These are phyloP conservation scores for Polymixis flavicincta DNA, from an alignment of 2,888 invertebrate species.

Conservation along the genomic window DNA sequence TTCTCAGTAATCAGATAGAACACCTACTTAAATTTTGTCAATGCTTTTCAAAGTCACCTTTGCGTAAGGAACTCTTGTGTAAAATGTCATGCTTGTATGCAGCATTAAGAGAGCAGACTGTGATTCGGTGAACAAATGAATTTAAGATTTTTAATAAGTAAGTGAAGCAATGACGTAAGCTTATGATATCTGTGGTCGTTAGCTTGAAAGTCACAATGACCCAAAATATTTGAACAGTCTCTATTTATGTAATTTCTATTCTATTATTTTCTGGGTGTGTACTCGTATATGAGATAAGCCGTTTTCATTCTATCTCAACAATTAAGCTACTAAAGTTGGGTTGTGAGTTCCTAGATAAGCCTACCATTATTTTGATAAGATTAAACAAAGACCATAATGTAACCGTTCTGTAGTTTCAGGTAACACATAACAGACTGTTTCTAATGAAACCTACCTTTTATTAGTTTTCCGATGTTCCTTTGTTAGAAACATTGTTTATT, in stretches of 20 bases:
- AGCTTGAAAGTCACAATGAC: background rate
- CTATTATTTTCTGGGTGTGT: background rate
- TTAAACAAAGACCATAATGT: slow-evolving; percentile 17
- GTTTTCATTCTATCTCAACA: slow-evolving; percentile 6
- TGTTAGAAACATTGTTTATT: background rate
- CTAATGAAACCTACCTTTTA: slow-evolving; percentile 11
- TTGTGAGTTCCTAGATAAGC: slow-evolving; percentile 24
- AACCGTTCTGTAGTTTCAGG: slow-evolving; percentile 16
- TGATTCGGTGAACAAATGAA: too few species aligned
- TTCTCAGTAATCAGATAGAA: too few species aligned
- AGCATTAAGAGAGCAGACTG: too few species aligned
- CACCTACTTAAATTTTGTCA: too few species aligned
- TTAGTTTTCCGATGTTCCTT: background rate
- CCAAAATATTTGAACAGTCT: background rate
- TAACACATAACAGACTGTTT: slow-evolving; percentile 3
- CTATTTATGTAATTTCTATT: background rate
- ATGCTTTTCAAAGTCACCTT: too few species aligned
- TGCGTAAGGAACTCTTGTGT: background rate
- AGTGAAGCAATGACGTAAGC: too few species aligned
- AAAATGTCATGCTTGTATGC: background rate
- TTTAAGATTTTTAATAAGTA: too few species aligned
- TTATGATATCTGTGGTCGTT: background rate
- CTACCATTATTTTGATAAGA: slow-evolving; percentile 28
- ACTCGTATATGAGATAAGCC: background rate
- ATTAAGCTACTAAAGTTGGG: background rate